phyloP scores from a whole-genome alignment of 2,888 invertebrate species.

The Calameuta idolon region DNA sequence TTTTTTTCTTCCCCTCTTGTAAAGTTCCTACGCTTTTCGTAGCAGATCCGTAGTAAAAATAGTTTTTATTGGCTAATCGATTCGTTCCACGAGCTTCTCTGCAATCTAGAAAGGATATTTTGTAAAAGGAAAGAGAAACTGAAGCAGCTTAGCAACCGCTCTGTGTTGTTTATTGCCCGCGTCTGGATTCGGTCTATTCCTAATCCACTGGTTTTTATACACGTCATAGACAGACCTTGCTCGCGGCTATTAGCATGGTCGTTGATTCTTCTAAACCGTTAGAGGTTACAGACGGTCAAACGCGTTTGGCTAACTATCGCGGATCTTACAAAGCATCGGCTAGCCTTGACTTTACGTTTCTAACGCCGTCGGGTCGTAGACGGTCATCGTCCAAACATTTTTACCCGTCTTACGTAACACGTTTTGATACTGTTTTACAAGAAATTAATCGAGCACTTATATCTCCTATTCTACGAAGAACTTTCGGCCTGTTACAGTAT shows the following conservation, averaged over 20 bases:
- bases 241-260: not conserved
- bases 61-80: not conserved
- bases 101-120: not conserved
- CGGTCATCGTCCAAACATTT: constrained; percentile 33
- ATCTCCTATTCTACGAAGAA: not conserved
- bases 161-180: not conserved
- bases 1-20: not conserved
- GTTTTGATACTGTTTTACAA: not conserved
- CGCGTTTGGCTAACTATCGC: constrained; percentile 15
- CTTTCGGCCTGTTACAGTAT: not conserved
- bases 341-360: constrained; percentile 54
- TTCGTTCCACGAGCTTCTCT: not conserved
- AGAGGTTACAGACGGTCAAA: constrained; percentile 62
- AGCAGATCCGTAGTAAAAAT: not conserved
- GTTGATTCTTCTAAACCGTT: constrained; percentile 48
- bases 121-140: not conserved
- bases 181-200: not conserved
- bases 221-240: not conserved
- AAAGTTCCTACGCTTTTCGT: not conserved
- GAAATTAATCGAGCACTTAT: not conserved
- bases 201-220: not conserved
- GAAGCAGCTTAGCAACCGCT: not conserved
- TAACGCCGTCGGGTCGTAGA: constrained; percentile 49
- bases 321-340: constrained; percentile 29
- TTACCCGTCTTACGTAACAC: not conserved